Percentiles rank a stretch among this genome's conserved stretches.
Evolutionary conservation across 2,113 vertebrate genomes (phyloP).

Genomic region (Scatophagus argus): DNA sequence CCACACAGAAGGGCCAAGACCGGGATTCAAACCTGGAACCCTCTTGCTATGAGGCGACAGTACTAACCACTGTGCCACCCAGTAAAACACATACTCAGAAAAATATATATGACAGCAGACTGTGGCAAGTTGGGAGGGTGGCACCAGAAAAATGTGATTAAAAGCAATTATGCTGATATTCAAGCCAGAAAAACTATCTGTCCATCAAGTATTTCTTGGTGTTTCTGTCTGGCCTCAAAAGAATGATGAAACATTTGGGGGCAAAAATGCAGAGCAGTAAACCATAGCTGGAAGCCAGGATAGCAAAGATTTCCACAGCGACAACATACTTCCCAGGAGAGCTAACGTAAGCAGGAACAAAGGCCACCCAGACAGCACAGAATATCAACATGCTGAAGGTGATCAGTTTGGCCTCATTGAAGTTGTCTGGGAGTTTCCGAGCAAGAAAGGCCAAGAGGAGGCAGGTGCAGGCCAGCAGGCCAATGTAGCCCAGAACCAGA

Average conservation of each 20-base stretch:
- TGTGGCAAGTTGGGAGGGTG: accelerated
- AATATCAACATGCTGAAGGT: constrained; percentile 87
- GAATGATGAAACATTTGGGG: constrained; percentile 83
- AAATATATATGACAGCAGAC: too few species aligned
- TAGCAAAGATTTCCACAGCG: constrained; percentile 82
- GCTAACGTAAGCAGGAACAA: constrained; percentile 82
- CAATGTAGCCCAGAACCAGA: constrained; percentile 81
- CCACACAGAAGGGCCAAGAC: too few species aligned
- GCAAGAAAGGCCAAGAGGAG: constrained; percentile 82
- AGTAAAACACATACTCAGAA: background rate
- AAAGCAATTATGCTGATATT: background rate
- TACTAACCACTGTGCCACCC: too few species aligned
- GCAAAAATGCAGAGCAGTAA: constrained; percentile 79
- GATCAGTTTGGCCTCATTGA: constrained; percentile 79
- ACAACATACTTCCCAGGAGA: constrained; percentile 80
- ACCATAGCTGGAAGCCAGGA: constrained; percentile 80
- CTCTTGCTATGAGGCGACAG: too few species aligned
- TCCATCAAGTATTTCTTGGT: constrained; percentile 80
- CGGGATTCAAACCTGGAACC: too few species aligned
- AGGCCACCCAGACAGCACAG: constrained; percentile 81
- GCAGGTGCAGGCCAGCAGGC: constrained; percentile 76
- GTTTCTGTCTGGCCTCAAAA: constrained; percentile 80
- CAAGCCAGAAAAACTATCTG: constrained; percentile 29
- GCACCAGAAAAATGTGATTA: background rate
- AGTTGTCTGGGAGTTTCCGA: constrained; percentile 80